A percentile compares a stretch with the other conserved stretches of the same genome.
phyloP scores from a whole-genome alignment of 2,113 vertebrate species.

The Oncorhynchus keta region DNA sequence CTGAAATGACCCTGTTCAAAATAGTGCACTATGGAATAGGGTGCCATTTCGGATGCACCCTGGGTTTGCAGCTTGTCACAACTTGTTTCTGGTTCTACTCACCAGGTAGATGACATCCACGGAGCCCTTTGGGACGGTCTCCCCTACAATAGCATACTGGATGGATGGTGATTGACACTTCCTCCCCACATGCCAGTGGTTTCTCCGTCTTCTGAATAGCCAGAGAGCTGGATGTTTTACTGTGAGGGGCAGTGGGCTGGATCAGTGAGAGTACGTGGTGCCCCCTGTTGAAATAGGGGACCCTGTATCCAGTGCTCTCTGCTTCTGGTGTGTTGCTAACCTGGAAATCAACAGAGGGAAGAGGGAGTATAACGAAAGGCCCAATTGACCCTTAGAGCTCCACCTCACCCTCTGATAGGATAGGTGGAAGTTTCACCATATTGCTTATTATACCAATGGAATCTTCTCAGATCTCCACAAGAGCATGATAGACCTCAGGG shows the following conservation, averaged over 20 bases:
- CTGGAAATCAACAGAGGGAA: slow-evolving; percentile 36
- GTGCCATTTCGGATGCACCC: not conserved
- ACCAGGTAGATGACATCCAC: slow-evolving; percentile 66
- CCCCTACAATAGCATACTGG: slow-evolving; percentile 58
- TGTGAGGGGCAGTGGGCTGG: slow-evolving; percentile 18
- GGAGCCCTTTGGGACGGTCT: slow-evolving; percentile 25
- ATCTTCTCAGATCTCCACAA: no score
- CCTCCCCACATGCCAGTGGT: slow-evolving; percentile 47
- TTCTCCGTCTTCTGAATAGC: slow-evolving; percentile 38
- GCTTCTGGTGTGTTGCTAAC: not conserved
- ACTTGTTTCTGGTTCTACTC: slow-evolving; percentile 27
- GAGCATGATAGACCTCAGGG: accelerated
- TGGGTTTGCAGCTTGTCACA: not conserved
- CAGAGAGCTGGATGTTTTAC: slow-evolving; percentile 52
- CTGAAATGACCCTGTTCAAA: no score
- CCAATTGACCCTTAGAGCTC: no score
- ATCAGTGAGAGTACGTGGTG: not conserved
- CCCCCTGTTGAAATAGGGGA: not conserved
- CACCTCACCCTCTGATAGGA: no score
- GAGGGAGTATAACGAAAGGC: not conserved
- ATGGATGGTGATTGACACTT: slow-evolving; percentile 48
- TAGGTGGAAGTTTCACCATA: not conserved
- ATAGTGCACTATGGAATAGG: no score
- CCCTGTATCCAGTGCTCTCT: accelerated
- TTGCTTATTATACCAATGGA: not conserved